Conservation (phyloP, 2,888 invertebrate species). For the Acrobasis repandana region DNA sequence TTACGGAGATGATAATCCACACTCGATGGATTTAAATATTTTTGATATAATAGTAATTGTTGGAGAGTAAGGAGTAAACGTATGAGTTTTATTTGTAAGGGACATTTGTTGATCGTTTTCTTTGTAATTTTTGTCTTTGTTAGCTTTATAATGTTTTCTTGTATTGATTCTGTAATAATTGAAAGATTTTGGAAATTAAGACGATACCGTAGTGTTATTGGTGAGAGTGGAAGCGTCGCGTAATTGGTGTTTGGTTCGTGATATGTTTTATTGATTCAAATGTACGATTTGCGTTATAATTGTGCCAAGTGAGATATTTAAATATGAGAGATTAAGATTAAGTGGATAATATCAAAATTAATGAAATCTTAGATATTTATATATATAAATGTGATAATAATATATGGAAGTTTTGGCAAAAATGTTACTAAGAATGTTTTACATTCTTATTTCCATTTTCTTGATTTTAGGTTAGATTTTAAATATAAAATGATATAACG, state of each 20-base stretch:
- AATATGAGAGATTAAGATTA: slow-evolving; percentile 77
- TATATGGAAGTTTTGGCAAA: slow-evolving; percentile 80
- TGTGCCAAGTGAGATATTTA: slow-evolving; percentile 82
- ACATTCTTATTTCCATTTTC: slow-evolving; percentile 63
- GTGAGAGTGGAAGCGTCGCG: slow-evolving; percentile 55
- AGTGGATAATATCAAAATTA: slow-evolving; percentile 81
- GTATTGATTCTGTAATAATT: slow-evolving; percentile 55
- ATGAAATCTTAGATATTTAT: slow-evolving; percentile 76
- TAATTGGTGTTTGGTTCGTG: slow-evolving; percentile 59
- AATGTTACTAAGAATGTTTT: slow-evolving; percentile 60
- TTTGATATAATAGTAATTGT: slow-evolving; percentile 77
- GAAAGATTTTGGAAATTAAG: slow-evolving; percentile 56
- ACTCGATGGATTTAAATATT: slow-evolving; percentile 60
- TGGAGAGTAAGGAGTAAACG: slow-evolving; percentile 73
- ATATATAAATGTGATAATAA: slow-evolving; percentile 79
- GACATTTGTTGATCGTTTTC: slow-evolving; percentile 80
- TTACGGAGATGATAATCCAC: slow-evolving; percentile 49
- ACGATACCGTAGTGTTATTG: slow-evolving; percentile 62
- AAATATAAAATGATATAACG: slow-evolving; percentile 41
- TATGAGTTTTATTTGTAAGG: slow-evolving; percentile 79
- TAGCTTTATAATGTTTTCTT: slow-evolving; percentile 78
- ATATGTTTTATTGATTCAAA: slow-evolving; percentile 66
- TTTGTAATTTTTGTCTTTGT: slow-evolving; percentile 79
- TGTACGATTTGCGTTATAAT: slow-evolving; percentile 76
- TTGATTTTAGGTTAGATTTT: slow-evolving; percentile 61